These are phyloP conservation scores for Vombatus ursinus DNA, from an alignment of 2,113 vertebrate genomes.

Conservation along the genomic window DNA sequence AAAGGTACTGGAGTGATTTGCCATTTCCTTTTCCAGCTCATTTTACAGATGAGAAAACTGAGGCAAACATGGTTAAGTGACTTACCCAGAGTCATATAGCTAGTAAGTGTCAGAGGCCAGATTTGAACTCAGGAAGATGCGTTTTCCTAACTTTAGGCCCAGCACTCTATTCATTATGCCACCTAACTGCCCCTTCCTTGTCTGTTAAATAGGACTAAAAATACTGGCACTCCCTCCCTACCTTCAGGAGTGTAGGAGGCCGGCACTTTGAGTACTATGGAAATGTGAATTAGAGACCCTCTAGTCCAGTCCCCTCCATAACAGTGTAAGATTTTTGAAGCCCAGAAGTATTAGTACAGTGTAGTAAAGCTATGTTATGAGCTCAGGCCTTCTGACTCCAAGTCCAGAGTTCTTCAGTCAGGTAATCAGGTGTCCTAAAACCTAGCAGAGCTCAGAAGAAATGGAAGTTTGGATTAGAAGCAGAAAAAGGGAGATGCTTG, in stretches of 20 bases:
- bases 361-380: neutral
- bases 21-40: neutral
- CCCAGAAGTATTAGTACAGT: neutral
- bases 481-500: neutral
- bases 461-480: neutral
- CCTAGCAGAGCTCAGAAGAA: neutral
- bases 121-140: neutral
- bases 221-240: neutral
- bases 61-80: neutral
- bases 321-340: neutral
- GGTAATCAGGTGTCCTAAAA: neutral
- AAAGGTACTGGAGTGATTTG: neutral
- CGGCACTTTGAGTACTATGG: neutral
- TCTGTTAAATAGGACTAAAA: neutral
- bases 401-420: neutral
- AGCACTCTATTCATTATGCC: neutral
- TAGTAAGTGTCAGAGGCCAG: neutral
- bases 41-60: neutral
- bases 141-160: too few relatives aligned
- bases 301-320: neutral
- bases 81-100: neutral
- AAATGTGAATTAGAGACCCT: neutral
- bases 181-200: neutral
- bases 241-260: neutral
- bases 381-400: neutral